Evolutionary conservation across 2,888 invertebrate genomes (phyloP), one percentile per base, ranked within the genome.

Genomic region (Parthenolecanium corni): DNA sequence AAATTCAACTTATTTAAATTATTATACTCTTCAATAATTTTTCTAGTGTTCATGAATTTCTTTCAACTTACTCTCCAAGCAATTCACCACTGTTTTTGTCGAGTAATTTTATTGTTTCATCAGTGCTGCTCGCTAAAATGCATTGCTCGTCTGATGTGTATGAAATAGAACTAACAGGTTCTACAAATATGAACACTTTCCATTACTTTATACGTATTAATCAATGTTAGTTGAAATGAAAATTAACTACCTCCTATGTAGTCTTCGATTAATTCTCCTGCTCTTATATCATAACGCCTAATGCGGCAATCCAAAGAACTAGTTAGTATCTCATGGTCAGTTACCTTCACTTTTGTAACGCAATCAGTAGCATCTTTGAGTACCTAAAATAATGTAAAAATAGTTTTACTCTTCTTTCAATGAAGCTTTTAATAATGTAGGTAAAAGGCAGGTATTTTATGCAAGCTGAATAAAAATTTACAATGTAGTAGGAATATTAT

Each of bases 91-190:
- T 82, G 65, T 82, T 82, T 75, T 92, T 95, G 73, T 98, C 98
- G 68, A 97, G 80, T 54, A 98, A 77, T 70, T 87, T 82, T 1
- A 97, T 77, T 0, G 82, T 80, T 68, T 83, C 85, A 73, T 95
- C 92, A 5, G 89, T 81, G 68, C 91, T 88, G 68, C 91, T 88
- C 1, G 84, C 80, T 18, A 99, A 77, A 65, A 89, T 78, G 71
- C 97, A 97, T 71, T 96, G 95, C 0, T 89, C 89, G 73, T 99
- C 98, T 68, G 86, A 82, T 0, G 95, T 94, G 68, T 95, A 81
- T 66, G 80, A 83, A 1, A 88, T 85, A 71, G 83, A 87, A 0
- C 91, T 91, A 1, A 95, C 79, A 2, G 94, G 78, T 66, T 83
- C 86, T 82, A 69, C 54, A 47, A 61, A 52, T 18, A 64, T 51